phyloP scores from a whole-genome alignment of 2,113 vertebrate genomes.

The Mesitornis unicolor region DNA sequence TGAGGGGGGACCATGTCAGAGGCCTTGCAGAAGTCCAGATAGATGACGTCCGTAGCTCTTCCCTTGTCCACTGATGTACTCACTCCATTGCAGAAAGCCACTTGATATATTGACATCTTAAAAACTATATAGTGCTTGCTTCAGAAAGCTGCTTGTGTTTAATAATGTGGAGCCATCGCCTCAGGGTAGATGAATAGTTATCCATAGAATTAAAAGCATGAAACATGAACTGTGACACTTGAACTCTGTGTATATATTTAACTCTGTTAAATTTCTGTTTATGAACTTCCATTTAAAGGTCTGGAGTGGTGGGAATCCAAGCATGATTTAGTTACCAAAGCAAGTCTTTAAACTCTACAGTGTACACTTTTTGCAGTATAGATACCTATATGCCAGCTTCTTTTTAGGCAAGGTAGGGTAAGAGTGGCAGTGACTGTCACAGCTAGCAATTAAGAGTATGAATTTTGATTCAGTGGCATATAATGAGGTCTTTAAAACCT shows the following conservation, averaged over 20 bases:
- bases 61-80: too few relatives aligned
- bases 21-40: too few relatives aligned
- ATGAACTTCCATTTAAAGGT: background rate
- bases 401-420: background rate
- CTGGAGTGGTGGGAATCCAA: background rate
- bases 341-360: background rate
- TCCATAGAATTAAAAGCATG: background rate
- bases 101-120: background rate
- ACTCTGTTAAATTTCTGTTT: background rate
- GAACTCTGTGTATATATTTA: background rate
- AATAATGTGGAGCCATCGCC: background rate
- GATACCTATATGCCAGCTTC: accelerated
- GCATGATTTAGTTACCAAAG: background rate
- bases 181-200: background rate
- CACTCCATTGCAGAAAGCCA: too few relatives aligned
- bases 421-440: background rate
- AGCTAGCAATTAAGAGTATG: accelerated
- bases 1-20: too few relatives aligned
- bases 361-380: accelerated
- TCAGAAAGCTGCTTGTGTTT: background rate
- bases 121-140: background rate
- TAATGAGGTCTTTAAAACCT: background rate
- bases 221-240: background rate
- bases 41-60: too few relatives aligned
- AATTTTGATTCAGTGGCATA: background rate